Percentiles rank a stretch among this genome's conserved stretches.
Evolutionary conservation across 2,797 vertebrate genomes (phyloP).

Genomic region (Adelosebastes latens): DNA sequence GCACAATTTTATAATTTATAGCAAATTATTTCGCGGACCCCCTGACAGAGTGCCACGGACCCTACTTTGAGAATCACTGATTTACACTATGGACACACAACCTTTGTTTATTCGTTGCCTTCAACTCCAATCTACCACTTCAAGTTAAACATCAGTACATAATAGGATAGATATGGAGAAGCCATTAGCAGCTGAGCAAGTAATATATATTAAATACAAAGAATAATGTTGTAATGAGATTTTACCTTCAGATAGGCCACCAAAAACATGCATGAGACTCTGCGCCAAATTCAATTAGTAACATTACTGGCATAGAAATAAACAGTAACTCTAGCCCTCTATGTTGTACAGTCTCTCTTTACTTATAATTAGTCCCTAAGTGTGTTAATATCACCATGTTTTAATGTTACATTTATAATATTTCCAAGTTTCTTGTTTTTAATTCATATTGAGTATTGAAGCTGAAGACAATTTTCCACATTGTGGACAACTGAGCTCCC

Average conservation of each 20-base stretch:
- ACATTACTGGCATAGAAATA: not conserved
- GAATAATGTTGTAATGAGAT: not conserved
- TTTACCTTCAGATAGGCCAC: not conserved
- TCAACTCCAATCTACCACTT: not conserved
- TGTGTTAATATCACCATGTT: not conserved
- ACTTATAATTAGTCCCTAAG: not conserved
- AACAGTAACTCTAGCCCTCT: not conserved
- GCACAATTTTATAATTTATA: too few relatives aligned
- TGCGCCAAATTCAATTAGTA: not conserved
- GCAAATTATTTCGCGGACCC: too few relatives aligned
- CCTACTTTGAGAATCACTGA: too few relatives aligned
- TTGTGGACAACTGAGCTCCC: not conserved
- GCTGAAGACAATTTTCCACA: slow-evolving; percentile 12
- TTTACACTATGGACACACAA: not conserved
- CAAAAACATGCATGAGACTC: not conserved
- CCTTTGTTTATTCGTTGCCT: not conserved
- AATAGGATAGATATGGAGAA: not conserved
- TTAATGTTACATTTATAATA: not conserved
- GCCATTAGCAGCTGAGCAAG: not conserved
- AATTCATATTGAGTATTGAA: not conserved
- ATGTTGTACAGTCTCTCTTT: not conserved
- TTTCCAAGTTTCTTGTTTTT: not conserved
- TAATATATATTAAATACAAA: not conserved
- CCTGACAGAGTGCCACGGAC: too few relatives aligned
- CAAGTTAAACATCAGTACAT: not conserved